Evolutionary conservation across 2,113 vertebrate species (phyloP), one percentile per base, ranked within the genome.

Genomic region (Phocoena phocoena): DNA sequence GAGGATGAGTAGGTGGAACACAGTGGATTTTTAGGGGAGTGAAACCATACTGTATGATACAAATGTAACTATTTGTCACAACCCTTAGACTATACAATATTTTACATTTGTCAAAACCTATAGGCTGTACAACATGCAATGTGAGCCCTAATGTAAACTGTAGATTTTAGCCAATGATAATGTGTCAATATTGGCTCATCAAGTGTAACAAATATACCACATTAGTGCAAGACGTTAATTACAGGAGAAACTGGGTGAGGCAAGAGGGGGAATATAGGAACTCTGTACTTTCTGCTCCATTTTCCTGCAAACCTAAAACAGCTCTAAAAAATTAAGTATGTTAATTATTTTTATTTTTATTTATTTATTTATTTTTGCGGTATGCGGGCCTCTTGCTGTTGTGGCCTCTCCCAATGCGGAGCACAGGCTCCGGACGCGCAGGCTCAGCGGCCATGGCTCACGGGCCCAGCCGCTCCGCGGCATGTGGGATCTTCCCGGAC

Each of bases 1-100:
- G 26, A 60, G 18, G 41, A 67, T 25, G n/a, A 87, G 14, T 25
- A 79, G 14, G 44, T 47, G 23, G 41, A 58, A 5, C 26, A 58
- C 31, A 55, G 17, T 14, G 31, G 13, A 60, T 23, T 79, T 93
- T 65, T 58, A 87, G 15, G 26, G 18, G 8, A 79, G 17, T 65
- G 74, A 41, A 93, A 60, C 13, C 74, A 38, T 36, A 71, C n/a
- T 81, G 0, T 36, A 21, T 47, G 53, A 71, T 70, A 77, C n/a
- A 88, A 82, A 60, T n/a, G 26, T 83, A 91, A 91, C 74, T 71
- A 44, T 76, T 77, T 70, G 44, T 71, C 71, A 84, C 83, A 90
- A 55, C 18, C 70, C 63, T 58, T 33, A 18, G 17, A 70, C 25
- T 70, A 15, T 12, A 41, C 47, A 70, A 44, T 58, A 68, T 67